Percentiles rank a stretch among this genome's conserved stretches.
Evolutionary conservation across 1,140 invertebrate genomes (phyloP).

Genomic region (Lepidurus packardi): DNA sequence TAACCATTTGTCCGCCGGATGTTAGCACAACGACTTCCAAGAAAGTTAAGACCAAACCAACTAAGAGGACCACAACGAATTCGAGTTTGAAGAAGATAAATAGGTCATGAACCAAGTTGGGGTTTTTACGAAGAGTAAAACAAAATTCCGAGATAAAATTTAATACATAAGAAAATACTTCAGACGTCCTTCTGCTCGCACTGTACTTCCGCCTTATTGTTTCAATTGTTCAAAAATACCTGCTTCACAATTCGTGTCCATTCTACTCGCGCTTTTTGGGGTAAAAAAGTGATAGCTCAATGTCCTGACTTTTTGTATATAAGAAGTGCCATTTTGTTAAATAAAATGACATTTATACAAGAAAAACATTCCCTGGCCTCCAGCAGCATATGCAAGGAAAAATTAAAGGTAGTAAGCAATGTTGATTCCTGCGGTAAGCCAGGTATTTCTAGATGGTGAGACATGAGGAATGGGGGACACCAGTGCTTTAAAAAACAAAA

Average conservation of each 20-base stretch:
- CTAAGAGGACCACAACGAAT: not conserved
- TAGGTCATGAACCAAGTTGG: too few relatives aligned
- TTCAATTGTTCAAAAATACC: not conserved
- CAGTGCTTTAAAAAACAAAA: too few relatives aligned
- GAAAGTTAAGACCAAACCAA: not conserved
- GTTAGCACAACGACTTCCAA: not conserved
- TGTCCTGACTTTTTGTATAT: not conserved
- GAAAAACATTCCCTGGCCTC: too few relatives aligned
- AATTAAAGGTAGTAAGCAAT: not conserved
- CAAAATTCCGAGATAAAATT: not conserved
- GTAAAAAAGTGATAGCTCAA: not conserved
- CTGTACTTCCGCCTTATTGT: not conserved
- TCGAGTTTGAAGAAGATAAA: not conserved
- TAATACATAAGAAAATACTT: not conserved
- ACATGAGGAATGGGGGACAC: too few relatives aligned
- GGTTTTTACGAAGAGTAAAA: not conserved
- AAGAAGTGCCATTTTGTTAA: conserved; percentile 3
- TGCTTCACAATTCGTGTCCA: not conserved
- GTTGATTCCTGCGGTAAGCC: not conserved
- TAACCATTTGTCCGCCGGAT: conserved; percentile 27
- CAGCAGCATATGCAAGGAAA: not conserved
- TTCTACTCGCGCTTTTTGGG: not conserved
- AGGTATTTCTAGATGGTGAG: too few relatives aligned
- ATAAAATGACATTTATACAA: conserved; percentile 17
- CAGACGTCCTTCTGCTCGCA: not conserved